phyloP scores from a whole-genome alignment of 2,888 invertebrate genomes.

The Eurois occulta region DNA sequence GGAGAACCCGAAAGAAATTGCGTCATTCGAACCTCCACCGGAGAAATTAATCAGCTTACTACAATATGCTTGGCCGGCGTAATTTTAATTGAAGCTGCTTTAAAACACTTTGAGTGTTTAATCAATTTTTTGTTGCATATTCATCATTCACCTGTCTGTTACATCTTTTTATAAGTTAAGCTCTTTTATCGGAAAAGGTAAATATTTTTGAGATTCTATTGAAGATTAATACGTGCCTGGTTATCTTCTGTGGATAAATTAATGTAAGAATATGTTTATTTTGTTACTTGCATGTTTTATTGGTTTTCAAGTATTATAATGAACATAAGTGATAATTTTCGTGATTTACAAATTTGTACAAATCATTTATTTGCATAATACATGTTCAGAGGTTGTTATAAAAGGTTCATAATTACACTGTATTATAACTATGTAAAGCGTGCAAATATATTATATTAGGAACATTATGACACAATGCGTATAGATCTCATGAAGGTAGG shows the following conservation, averaged over 20 bases:
- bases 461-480: too few species aligned
- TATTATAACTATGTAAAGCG: background rate
- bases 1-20: constrained; percentile 65
- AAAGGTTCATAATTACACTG: background rate
- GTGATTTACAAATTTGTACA: background rate
- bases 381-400: background rate
- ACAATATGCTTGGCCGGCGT: constrained; percentile 63
- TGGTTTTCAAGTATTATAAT: background rate
- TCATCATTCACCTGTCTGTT: constrained; percentile 21
- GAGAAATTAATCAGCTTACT: constrained; percentile 69
- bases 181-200: background rate
- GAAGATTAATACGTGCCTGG: background rate
- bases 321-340: background rate
- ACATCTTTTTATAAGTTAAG: background rate
- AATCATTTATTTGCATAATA: background rate
- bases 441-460: background rate
- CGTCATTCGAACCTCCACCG: constrained; percentile 60
- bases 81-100: constrained; percentile 60
- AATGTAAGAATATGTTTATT: background rate
- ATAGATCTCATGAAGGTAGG: too few species aligned
- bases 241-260: background rate
- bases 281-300: background rate
- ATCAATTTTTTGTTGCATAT: constrained; percentile 27
- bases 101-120: constrained; percentile 20
- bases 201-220: background rate